Percentiles rank a stretch among this genome's conserved stretches.
These are phyloP conservation scores for Hydraecia micacea DNA, from an alignment of 2,888 invertebrate species.

Conservation along the genomic window DNA sequence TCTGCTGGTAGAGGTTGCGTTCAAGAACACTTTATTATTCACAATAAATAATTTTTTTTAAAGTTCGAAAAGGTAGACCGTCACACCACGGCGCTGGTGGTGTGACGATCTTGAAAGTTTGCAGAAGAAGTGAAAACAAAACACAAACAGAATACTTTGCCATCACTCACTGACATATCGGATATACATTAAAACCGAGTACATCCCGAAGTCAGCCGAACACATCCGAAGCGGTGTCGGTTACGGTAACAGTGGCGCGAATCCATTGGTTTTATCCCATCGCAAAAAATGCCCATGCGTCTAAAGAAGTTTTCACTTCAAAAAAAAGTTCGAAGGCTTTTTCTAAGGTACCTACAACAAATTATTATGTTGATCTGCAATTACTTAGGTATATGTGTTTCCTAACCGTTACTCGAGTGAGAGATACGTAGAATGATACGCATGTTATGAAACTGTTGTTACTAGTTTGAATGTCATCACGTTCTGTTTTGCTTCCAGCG, in stretches of 20 bases:
- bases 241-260: no score
- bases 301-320: no score
- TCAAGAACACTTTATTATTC: not conserved
- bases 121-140: no score
- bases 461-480: not conserved
- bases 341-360: not conserved
- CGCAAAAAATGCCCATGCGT: no score
- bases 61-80: not conserved
- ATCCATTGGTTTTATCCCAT: no score
- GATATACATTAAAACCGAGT: no score
- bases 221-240: no score
- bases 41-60: not conserved
- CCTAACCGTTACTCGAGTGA: not conserved
- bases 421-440: not conserved
- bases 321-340: not conserved
- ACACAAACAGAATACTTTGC: no score
- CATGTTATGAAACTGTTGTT: slow-evolving; percentile 17
- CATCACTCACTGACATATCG: no score
- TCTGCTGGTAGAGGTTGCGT: not conserved
- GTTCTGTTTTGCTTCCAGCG: slow-evolving; percentile 17
- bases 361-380: slow-evolving; percentile 13
- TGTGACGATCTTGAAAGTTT: no score
- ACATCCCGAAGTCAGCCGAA: no score
- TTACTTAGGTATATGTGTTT: slow-evolving; percentile 17
- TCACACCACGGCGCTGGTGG: no score